These are phyloP conservation scores for Drosophila suboccidentalis DNA, from an alignment of 2,888 invertebrate genomes.

Conservation along the genomic window DNA sequence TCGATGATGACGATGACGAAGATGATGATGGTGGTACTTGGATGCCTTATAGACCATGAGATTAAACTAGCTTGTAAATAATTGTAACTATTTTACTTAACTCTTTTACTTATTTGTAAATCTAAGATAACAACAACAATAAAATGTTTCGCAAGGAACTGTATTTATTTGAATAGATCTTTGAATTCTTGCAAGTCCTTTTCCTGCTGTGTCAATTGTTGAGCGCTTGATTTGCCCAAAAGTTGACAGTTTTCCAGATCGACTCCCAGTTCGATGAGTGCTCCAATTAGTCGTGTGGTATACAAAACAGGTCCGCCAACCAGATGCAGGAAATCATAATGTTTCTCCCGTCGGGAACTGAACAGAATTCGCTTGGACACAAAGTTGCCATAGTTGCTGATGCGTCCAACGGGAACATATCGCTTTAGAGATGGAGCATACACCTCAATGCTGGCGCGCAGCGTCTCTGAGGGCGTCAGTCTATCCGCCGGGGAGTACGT, in stretches of 20 bases:
- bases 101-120: constrained; percentile 62
- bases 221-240: constrained; percentile 21
- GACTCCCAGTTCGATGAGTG: constrained; percentile 89
- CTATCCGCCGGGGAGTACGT: constrained; percentile 88
- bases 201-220: constrained; percentile 36
- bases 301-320: constrained; percentile 91
- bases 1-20: constrained; percentile 3
- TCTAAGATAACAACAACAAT: constrained; percentile 48
- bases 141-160: constrained; percentile 33
- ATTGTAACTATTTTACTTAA: constrained; percentile 64
- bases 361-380: constrained; percentile 92
- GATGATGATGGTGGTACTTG: constrained; percentile 11
- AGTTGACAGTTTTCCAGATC: constrained; percentile 50
- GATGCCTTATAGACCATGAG: constrained; percentile 54
- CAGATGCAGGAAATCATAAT: constrained; percentile 88
- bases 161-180: constrained; percentile 77
- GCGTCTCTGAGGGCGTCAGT: constrained; percentile 89
- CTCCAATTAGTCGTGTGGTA: constrained; percentile 91
- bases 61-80: constrained; percentile 75
- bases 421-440: constrained; percentile 89
- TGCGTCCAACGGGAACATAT: constrained; percentile 91
- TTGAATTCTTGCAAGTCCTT: constrained; percentile 76
- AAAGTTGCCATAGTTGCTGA: constrained; percentile 90
- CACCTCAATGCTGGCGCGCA: constrained; percentile 90
- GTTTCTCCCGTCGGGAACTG: constrained; percentile 88